Percentiles rank a stretch among this genome's conserved stretches.
phyloP scores from a whole-genome alignment of 1,140 invertebrate species.

The Magallana angulata region DNA sequence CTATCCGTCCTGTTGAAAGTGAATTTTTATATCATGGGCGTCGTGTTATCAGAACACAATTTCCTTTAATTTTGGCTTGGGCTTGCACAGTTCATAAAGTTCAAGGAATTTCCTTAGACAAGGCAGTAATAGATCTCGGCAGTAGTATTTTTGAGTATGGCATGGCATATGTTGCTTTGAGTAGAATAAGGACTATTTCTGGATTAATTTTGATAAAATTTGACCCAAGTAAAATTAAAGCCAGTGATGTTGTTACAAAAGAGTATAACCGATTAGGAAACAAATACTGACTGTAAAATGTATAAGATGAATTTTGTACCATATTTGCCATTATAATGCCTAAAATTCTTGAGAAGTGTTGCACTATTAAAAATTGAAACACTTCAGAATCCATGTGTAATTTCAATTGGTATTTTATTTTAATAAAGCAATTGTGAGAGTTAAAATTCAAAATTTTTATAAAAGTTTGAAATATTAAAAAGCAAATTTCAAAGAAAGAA shows the following conservation, averaged over 20 bases:
- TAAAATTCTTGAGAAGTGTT: slow-evolving; percentile 10
- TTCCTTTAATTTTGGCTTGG: slow-evolving; percentile 57
- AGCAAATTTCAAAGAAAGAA: no score
- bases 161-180: slow-evolving; percentile 60
- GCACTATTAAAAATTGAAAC: neutral
- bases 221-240: slow-evolving; percentile 19
- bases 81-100: slow-evolving; percentile 61
- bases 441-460: no score
- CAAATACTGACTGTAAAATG: neutral
- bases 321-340: slow-evolving; percentile 23
- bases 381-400: no score
- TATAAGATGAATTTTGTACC: slow-evolving; percentile 14
- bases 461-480: no score
- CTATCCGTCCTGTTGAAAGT: slow-evolving; percentile 47
- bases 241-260: slow-evolving; percentile 20
- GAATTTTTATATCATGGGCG: slow-evolving; percentile 48
- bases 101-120: slow-evolving; percentile 57
- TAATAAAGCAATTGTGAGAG: no score
- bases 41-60: slow-evolving; percentile 53
- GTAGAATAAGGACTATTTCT: slow-evolving; percentile 46
- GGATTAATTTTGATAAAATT: slow-evolving; percentile 51
- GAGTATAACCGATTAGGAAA: slow-evolving; percentile 39
- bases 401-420: no score
- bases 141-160: slow-evolving; percentile 55
- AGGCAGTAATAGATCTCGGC: slow-evolving; percentile 51